Evolutionary conservation across 2,113 vertebrate genomes (phyloP).

Genomic region (Conger conger): DNA sequence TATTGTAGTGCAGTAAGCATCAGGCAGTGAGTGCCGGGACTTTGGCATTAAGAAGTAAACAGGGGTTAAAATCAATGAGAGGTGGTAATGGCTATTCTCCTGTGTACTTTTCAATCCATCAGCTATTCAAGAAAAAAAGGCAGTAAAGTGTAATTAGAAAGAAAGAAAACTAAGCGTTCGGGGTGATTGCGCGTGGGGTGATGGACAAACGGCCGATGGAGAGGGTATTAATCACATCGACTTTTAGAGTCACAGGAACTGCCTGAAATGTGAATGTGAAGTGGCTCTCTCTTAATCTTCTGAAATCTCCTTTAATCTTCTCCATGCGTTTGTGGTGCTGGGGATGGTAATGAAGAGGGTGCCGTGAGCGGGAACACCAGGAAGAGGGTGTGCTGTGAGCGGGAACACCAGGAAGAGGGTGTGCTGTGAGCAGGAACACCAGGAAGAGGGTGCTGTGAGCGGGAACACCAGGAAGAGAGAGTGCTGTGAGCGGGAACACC

Average conservation of each 20-base stretch:
- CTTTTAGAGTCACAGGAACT: background rate
- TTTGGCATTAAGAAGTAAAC: conserved; percentile 21
- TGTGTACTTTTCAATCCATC: background rate
- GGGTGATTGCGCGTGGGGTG: background rate
- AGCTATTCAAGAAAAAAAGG: background rate
- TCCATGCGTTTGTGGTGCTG: background rate
- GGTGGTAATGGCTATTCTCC: conserved; percentile 21
- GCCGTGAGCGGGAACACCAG: no score
- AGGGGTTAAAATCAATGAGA: conserved; percentile 36
- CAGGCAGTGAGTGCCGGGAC: conserved; percentile 11
- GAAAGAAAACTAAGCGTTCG: background rate
- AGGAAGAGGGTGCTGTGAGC: no score
- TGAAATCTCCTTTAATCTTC: conserved; percentile 2
- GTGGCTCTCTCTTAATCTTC: conserved; percentile 4
- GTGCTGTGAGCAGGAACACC: no score
- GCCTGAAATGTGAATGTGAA: background rate
- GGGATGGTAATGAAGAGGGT: background rate
- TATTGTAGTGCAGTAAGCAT: conserved; percentile 25
- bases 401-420: no score
- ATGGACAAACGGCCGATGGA: background rate
- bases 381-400: no score
- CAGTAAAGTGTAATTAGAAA: background rate
- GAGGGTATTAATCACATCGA: background rate
- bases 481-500: no score
- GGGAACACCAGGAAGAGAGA: no score